phyloP scores from a whole-genome alignment of 2,113 vertebrate species.

The Ellobius talpinus region DNA sequence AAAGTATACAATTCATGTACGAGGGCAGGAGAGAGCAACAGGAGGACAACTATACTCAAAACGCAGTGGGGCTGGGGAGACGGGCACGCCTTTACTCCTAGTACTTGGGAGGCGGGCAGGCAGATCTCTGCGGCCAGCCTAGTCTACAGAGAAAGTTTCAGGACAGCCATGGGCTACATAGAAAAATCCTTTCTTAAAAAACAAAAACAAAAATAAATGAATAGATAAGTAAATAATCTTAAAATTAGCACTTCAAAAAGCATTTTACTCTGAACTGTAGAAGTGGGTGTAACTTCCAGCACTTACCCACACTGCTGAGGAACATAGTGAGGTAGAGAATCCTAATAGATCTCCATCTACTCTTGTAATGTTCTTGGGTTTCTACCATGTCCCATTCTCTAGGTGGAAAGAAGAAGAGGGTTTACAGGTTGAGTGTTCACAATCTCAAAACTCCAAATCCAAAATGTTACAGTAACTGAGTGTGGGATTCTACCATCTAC shows the following conservation, averaged over 20 bases:
- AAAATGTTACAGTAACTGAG: not conserved
- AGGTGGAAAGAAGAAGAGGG: constrained; percentile 55
- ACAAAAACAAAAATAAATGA: not conserved
- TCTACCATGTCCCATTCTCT: constrained; percentile 87
- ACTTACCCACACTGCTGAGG: constrained; percentile 97
- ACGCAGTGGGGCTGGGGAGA: not conserved
- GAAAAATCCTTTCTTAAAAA: not conserved
- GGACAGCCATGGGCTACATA: not conserved
- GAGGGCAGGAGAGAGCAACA: not conserved
- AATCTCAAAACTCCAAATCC: constrained; percentile 8
- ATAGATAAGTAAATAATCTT: not conserved
- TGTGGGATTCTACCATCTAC: not conserved
- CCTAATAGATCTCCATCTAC: constrained; percentile 95
- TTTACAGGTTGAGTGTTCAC: not conserved
- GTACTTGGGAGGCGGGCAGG: not conserved
- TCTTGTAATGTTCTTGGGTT: constrained; percentile 87
- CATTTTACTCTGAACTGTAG: not conserved
- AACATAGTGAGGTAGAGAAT: constrained; percentile 99
- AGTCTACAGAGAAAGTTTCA: not conserved
- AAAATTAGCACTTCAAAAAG: constrained; percentile 35
- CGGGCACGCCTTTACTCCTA: not conserved
- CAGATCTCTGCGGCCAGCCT: not conserved
- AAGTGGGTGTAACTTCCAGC: constrained; percentile 27
- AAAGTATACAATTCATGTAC: not conserved
- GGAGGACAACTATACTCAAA: not conserved